Conservation (phyloP, 1,140 invertebrate genomes). For the Potamilus streckersoni region DNA sequence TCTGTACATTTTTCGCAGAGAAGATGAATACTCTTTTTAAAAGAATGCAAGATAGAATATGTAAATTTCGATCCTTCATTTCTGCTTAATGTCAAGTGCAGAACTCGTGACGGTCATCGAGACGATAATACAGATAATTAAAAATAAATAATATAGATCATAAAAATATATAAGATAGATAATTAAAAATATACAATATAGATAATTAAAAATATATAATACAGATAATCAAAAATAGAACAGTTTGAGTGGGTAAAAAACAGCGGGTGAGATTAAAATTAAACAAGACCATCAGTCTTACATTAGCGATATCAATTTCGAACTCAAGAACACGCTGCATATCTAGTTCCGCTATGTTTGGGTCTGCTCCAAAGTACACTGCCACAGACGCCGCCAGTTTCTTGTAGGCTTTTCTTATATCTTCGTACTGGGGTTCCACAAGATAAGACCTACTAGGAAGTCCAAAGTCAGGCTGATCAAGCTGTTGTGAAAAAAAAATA, state of each 20-base stretch:
- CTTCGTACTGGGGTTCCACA: conserved; percentile 75
- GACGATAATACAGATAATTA: too few species aligned
- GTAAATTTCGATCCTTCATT: too few species aligned
- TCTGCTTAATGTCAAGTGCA: too few species aligned
- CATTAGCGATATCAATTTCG: conserved; percentile 83
- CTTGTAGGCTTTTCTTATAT: conserved; percentile 77
- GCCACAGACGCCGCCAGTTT: conserved; percentile 83
- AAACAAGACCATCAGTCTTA: conserved; percentile 56
- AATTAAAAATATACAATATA: too few species aligned
- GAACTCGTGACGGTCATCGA: too few species aligned
- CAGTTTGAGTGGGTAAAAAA: background rate
- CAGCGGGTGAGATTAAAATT: background rate
- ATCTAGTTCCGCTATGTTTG: conserved; percentile 73
- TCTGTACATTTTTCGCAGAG: too few species aligned
- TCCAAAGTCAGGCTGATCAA: conserved; percentile 84
- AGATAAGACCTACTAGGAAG: conserved; percentile 84
- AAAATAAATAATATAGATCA: too few species aligned
- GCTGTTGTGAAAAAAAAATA: conserved; percentile 67
- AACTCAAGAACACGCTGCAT: conserved; percentile 79
- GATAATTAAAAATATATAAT: too few species aligned
- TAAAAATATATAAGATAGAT: too few species aligned
- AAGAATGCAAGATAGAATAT: too few species aligned
- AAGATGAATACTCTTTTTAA: too few species aligned
- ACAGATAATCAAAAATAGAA: too few species aligned
- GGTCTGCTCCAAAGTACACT: conserved; percentile 76